Evolutionary conservation across 2,113 vertebrate species (phyloP).

Genomic region (Ibidorhyncha struthersii): DNA sequence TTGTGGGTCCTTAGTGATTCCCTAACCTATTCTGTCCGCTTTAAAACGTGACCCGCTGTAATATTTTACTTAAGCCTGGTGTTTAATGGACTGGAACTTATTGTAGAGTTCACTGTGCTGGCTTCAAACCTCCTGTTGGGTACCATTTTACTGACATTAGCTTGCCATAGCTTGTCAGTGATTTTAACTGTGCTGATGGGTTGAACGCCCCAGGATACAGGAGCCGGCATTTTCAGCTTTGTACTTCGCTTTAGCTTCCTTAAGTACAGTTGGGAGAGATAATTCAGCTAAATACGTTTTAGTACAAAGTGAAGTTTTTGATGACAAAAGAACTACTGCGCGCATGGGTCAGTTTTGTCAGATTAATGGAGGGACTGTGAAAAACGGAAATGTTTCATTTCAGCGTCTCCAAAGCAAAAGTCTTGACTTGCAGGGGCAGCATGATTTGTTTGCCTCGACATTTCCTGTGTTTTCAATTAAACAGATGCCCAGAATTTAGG

Average conservation of each 20-base stretch:
- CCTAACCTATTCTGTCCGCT: not conserved
- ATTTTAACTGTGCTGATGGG: conserved; percentile 3
- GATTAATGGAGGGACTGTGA: not conserved
- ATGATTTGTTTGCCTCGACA: not conserved
- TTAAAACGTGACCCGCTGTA: conserved; percentile 20
- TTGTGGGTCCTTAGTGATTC: not conserved
- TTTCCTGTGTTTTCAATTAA: not conserved
- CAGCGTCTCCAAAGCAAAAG: not conserved
- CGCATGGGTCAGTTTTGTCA: not conserved
- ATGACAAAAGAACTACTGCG: not conserved
- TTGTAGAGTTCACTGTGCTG: conserved; percentile 25
- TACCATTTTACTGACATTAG: conserved; percentile 47
- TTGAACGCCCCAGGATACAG: not conserved
- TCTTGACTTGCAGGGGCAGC: not conserved
- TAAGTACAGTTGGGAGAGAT: not conserved
- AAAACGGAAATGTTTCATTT: not conserved
- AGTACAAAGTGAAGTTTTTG: not conserved
- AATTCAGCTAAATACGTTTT: not conserved
- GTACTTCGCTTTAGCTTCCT: not conserved
- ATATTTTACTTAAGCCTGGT: conserved; percentile 30
- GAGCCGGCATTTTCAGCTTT: not conserved
- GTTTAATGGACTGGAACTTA: conserved; percentile 46
- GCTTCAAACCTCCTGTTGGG: conserved; percentile 40
- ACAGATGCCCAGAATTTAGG: not conserved
- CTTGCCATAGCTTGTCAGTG: conserved; percentile 13